Evolutionary conservation across 2,888 invertebrate genomes (phyloP).

Genomic region (Actias luna): DNA sequence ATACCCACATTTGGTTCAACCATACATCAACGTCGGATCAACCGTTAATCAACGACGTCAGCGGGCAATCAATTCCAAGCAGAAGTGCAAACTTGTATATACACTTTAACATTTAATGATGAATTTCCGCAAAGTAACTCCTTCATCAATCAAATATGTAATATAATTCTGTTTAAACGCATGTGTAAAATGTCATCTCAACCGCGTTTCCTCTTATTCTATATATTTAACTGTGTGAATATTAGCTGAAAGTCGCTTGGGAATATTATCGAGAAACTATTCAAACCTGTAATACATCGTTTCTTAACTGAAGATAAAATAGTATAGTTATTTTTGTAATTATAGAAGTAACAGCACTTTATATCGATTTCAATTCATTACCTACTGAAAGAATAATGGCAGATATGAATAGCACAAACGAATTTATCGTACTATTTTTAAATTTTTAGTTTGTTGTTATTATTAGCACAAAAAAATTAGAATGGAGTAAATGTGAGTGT

Average conservation of each 20-base stretch:
- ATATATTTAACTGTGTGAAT: background rate
- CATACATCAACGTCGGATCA: too few relatives aligned
- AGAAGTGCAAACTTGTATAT: too few relatives aligned
- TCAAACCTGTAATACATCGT: background rate
- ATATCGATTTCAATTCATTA: background rate
- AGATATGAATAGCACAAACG: background rate
- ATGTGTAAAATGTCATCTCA: too few relatives aligned
- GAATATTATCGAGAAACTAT: background rate
- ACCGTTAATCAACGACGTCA: too few relatives aligned
- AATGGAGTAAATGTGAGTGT: background rate
- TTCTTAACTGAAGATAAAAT: background rate
- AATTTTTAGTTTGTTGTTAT: background rate
- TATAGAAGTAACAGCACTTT: slow-evolving; percentile 4
- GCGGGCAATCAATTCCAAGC: too few relatives aligned
- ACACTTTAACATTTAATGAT: too few relatives aligned
- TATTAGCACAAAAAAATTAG: background rate
- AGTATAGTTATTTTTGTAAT: slow-evolving; percentile 10
- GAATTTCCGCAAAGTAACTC: too few relatives aligned
- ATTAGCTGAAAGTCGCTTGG: background rate
- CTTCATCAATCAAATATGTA: too few relatives aligned
- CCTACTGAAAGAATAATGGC: background rate
- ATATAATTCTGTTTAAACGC: too few relatives aligned
- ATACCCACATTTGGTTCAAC: too few relatives aligned
- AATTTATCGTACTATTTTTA: background rate
- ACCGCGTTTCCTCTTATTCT: too few relatives aligned